These are phyloP conservation scores for Onychomys torridus DNA, from an alignment of 2,797 vertebrate species.

Conservation along the genomic window DNA sequence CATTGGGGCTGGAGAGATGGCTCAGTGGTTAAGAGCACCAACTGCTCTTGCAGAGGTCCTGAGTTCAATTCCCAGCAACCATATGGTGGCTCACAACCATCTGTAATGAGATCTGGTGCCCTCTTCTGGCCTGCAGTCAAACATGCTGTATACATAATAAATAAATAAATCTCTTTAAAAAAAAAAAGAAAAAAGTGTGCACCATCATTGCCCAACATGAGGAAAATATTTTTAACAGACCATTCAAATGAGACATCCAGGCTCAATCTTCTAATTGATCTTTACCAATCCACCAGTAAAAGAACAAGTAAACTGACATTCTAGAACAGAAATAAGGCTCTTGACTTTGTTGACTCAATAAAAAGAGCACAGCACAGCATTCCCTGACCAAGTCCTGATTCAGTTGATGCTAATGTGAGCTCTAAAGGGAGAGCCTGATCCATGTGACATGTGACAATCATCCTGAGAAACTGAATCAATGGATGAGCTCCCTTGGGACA, in stretches of 20 bases:
- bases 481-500: not conserved
- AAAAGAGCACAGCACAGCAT: not conserved
- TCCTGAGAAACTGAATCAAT: not conserved
- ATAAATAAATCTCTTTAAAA: too few relatives aligned
- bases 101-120: too few relatives aligned
- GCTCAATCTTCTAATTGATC: constrained; percentile 51
- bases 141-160: too few relatives aligned
- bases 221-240: constrained; percentile 50
- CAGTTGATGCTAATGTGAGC: not conserved
- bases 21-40: too few relatives aligned
- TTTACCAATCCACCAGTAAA: constrained; percentile 37
- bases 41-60: too few relatives aligned
- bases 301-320: constrained; percentile 60
- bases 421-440: not conserved
- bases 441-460: not conserved
- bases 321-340: constrained; percentile 43
- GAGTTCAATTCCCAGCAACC: too few relatives aligned
- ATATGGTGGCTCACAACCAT: too few relatives aligned
- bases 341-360: constrained; percentile 25
- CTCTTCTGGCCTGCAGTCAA: too few relatives aligned
- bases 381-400: not conserved
- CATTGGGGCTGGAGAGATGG: too few relatives aligned
- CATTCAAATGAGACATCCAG: constrained; percentile 54
- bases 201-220: not conserved
- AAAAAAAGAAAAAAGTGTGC: not conserved